Evolutionary conservation across 1,140 invertebrate genomes (phyloP).

Genomic region (Papilio polytes): DNA sequence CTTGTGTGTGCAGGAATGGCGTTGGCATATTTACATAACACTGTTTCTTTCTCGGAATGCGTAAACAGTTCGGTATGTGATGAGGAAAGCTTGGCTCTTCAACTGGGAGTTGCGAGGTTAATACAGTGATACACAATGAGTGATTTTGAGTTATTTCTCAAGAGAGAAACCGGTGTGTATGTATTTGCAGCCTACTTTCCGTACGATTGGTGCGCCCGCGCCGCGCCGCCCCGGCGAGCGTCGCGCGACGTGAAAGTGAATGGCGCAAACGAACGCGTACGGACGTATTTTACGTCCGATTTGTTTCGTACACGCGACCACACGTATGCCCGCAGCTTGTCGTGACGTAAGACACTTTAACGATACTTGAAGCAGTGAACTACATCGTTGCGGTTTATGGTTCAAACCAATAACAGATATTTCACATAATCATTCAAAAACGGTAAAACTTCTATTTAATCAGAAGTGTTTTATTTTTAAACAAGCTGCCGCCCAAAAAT

Average conservation of each 20-base stretch:
- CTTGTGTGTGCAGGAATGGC: slow-evolving; percentile 5
- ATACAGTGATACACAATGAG: slow-evolving; percentile 53
- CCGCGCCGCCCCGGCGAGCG: slow-evolving; percentile 45
- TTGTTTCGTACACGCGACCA: slow-evolving; percentile 67
- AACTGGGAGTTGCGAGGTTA: slow-evolving; percentile 43
- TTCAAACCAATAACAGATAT: too few relatives aligned
- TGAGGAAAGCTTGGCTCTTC: slow-evolving; percentile 7
- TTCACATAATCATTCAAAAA: too few relatives aligned
- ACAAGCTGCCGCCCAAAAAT: too few relatives aligned
- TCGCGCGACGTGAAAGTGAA: slow-evolving; percentile 76
- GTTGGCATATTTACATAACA: slow-evolving; percentile 28
- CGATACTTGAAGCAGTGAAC: neutral
- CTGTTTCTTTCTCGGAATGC: slow-evolving; percentile 26
- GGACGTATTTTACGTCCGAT: slow-evolving; percentile 70
- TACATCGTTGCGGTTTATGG: neutral
- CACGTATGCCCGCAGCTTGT: slow-evolving; percentile 13
- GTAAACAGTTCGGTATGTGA: slow-evolving; percentile 10
- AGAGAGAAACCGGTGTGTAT: slow-evolving; percentile 74
- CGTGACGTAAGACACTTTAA: slow-evolving; percentile 19
- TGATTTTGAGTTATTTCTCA: slow-evolving; percentile 66
- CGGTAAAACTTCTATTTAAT: too few relatives aligned
- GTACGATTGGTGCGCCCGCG: slow-evolving; percentile 55
- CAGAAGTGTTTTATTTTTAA: too few relatives aligned
- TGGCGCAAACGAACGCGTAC: slow-evolving; percentile 67
- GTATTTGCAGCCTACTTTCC: slow-evolving; percentile 79